Base-by-base conservation (phyloP, 2,797 vertebrate genomes). In the Leptoclinus maculatus region DNA sequence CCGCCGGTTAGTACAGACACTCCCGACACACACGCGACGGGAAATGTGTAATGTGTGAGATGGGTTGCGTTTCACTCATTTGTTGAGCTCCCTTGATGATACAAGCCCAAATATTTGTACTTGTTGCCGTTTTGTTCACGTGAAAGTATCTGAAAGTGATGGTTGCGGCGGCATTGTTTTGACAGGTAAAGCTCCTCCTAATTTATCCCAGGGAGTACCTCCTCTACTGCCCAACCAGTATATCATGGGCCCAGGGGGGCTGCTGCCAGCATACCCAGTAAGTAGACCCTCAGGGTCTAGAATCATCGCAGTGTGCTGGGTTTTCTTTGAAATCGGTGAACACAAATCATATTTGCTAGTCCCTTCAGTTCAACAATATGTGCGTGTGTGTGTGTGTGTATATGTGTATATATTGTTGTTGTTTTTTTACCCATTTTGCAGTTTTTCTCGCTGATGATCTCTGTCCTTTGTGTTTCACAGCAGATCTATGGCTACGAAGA, bases 401-500 rank as follows among this genome's bases (percentile, higher is more conserved):
- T 41, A 1, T 41, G 12, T 14, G 39, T 38, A 10, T 38, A 1
- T 39, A 0, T 39, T 41, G 4, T 5, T 43, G 4, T 16, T 16
- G 4, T 16, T 41, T 75, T 51, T 58, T 64, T 68, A 36, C 21
- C 17, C 21, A 12, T 32, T 34, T 54, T 13, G 6, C 64, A 7
- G 34, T 51, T 34, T 66, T 45, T 68, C 13, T 43, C 12, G 3
- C 19, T 73, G 17, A 76, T 12, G 10, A 2, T 36, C 14, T 32
- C 6, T 73, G 27, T 25, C 38, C 11, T 74, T 78, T 80, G 90
- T 82, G 88, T 85, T 82, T 78, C 87, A 73, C 89, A 95, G 92
- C 97, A 98, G 95, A 98, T 99, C 86, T 99, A 99, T 49, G 97
- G 98, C 87, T 99, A 99, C 38, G 98, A 99, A 57, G 97, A 99